Evolutionary conservation across 2,797 vertebrate genomes (phyloP).

Genomic region (Sebastes matsubarae): DNA sequence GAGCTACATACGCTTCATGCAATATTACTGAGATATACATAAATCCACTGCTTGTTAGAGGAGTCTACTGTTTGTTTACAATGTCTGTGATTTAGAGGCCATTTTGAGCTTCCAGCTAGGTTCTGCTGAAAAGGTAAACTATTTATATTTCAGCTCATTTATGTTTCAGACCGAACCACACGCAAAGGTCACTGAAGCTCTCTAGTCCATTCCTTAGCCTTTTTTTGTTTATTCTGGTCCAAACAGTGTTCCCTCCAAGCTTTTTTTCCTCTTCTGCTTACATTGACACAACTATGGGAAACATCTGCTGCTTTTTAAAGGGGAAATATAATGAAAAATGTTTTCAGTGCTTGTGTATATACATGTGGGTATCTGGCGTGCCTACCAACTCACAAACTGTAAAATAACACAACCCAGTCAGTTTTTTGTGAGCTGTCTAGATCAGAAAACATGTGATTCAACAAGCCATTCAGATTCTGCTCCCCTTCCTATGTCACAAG

Average conservation of each 20-base stretch:
- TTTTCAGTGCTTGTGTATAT: not conserved
- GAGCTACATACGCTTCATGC: not conserved
- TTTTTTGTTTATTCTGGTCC: slow-evolving; percentile 9
- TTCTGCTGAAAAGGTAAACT: slow-evolving; percentile 22
- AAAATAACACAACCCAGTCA: not conserved
- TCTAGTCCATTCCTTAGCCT: not conserved
- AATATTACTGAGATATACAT: not conserved
- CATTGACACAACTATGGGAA: not conserved
- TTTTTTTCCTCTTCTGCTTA: not conserved
- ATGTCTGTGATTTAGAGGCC: not conserved
- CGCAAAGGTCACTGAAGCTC: slow-evolving; percentile 42
- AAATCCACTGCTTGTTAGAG: not conserved
- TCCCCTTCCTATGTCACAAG: not conserved
- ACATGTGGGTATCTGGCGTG: not conserved
- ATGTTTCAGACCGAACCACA: not conserved
- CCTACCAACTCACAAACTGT: not conserved
- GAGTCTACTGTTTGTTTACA: not conserved
- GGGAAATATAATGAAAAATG: not conserved
- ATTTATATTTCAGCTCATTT: slow-evolving; percentile 23
- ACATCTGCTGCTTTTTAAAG: not conserved
- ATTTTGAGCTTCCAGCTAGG: slow-evolving; percentile 10
- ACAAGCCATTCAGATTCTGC: not conserved
- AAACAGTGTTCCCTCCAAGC: not conserved
- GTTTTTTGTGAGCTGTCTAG: not conserved
- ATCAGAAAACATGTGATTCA: not conserved